A percentile compares a stretch with the other conserved stretches of the same genome.
Conservation (phyloP, 2,113 vertebrate genomes). For the Miniopterus natalensis region DNA sequence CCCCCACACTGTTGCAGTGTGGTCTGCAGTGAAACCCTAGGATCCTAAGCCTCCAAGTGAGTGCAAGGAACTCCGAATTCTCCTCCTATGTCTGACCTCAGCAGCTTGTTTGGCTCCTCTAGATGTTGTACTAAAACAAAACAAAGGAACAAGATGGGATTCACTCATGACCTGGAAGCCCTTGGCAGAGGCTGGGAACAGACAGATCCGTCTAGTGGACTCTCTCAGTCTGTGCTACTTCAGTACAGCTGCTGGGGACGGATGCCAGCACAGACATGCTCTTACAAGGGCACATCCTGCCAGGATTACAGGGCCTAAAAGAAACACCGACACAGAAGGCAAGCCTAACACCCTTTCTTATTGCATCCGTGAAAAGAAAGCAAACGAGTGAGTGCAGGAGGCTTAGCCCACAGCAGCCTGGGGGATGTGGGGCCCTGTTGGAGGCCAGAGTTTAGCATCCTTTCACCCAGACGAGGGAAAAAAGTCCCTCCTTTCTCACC, state of each 20-base stretch:
- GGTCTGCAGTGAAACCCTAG: neutral
- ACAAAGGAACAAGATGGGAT: neutral
- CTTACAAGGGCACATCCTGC: slow-evolving; percentile 4
- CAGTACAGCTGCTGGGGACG: slow-evolving; percentile 15
- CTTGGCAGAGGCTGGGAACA: neutral
- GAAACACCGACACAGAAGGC: slow-evolving; percentile 13
- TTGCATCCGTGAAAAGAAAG: neutral
- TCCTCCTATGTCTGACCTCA: slow-evolving; percentile 2
- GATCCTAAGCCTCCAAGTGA: neutral
- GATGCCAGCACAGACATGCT: slow-evolving; percentile 60
- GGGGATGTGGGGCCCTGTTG: neutral
- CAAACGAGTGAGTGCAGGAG: neutral
- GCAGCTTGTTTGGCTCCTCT: slow-evolving; percentile 5
- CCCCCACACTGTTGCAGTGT: too few species aligned
- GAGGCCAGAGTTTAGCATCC: slow-evolving; percentile 67
- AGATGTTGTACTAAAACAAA: neutral
- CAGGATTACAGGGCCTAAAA: neutral
- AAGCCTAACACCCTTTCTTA: slow-evolving; percentile 2
- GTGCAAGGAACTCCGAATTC: slow-evolving; percentile 18
- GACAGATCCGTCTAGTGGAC: neutral
- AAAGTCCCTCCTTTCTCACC: slow-evolving; percentile 77
- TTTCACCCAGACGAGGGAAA: slow-evolving; percentile 61
- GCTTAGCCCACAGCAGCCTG: slow-evolving; percentile 28
- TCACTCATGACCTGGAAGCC: slow-evolving; percentile 12
- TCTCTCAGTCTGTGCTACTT: neutral